Conservation (phyloP, 2,888 invertebrate genomes). For the Macaria notata region DNA sequence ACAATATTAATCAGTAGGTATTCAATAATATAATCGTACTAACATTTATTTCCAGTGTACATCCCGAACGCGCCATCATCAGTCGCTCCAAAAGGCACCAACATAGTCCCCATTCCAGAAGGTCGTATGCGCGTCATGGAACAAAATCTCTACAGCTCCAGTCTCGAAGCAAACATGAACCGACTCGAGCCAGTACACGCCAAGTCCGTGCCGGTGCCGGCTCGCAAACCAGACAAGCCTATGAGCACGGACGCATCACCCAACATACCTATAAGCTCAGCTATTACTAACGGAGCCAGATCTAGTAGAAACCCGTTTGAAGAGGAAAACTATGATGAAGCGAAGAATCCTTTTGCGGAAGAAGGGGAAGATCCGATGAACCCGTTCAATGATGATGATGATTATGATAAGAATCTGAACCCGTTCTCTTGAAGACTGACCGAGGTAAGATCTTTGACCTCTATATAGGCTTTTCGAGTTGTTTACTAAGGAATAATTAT, state of each 20-base stretch:
- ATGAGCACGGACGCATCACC: slow-evolving; percentile 37
- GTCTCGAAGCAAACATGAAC: slow-evolving; percentile 83
- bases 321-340: slow-evolving; percentile 79
- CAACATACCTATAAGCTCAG: slow-evolving; percentile 43
- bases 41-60: slow-evolving; percentile 56
- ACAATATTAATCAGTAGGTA: too few species aligned
- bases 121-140: slow-evolving; percentile 82
- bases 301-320: slow-evolving; percentile 66
- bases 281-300: slow-evolving; percentile 39
- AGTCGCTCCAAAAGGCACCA: slow-evolving; percentile 58
- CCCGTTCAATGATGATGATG: slow-evolving; percentile 80
- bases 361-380: slow-evolving; percentile 76
- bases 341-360: slow-evolving; percentile 86
- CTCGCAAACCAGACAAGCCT: slow-evolving; percentile 40
- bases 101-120: slow-evolving; percentile 79
- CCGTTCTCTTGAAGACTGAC: slow-evolving; percentile 80
- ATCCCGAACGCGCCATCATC: slow-evolving; percentile 57
- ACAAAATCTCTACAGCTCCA: slow-evolving; percentile 80
- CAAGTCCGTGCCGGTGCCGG: slow-evolving; percentile 41
- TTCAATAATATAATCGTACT: too few species aligned
- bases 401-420: slow-evolving; percentile 90
- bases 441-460: neutral
- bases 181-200: slow-evolving; percentile 54
- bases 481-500: too few species aligned
- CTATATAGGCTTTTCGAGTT: too few species aligned